Base-by-base conservation (phyloP, 2,113 vertebrate species). In the Oryzias curvinotus region DNA sequence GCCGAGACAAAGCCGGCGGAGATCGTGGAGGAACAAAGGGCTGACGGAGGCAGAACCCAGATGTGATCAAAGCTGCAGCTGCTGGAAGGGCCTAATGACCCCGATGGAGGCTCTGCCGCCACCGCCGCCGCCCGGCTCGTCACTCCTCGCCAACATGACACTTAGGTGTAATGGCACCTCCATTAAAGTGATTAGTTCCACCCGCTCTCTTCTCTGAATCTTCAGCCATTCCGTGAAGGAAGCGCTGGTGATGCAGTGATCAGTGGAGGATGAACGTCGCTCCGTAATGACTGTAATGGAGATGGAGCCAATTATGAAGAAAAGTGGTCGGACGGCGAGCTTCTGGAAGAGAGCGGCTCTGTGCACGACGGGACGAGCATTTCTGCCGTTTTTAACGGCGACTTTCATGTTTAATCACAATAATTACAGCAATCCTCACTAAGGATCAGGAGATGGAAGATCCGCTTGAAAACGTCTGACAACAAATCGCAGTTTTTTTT, bases 1-100 rank as follows among this genome's bases (percentile, higher is more conserved):
- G 47, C 58, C 7, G 62, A 75, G 71, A 88, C 69, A 16, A 64
- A 71, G 87, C 52, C 74, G 77, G 68, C 72, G 75, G 78, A 86
- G 69, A 61, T 79, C 71, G 85, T 58, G 17, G 3, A 59, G 57
- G 57, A 53, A 78, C 48, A 25, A 62, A 52, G 59, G 59, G 55
- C 7, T 43, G 21, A 4, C 12, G 25, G 42, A 58, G 59, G 59
- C 48, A 57, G 45, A 77, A 21, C 44, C 58, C 58, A 52, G 52
- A 19, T 36, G 26, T 23, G 80, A 76, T 76, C 71, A 71, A 65
- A 72, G 16, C 47, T 36, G 36, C 30, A 18, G n/a, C 46, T 17
- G 5, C 7, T 18, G 46, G 30, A 8, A 10, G 30, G 10, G 30
- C 36, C 36, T 12, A 36, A 36, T 59, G 8, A 45, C 65, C 41